A percentile compares a stretch with the other conserved stretches of the same genome.
Conservation (phyloP, 2,113 vertebrate species). For the Nothocercus julius region DNA sequence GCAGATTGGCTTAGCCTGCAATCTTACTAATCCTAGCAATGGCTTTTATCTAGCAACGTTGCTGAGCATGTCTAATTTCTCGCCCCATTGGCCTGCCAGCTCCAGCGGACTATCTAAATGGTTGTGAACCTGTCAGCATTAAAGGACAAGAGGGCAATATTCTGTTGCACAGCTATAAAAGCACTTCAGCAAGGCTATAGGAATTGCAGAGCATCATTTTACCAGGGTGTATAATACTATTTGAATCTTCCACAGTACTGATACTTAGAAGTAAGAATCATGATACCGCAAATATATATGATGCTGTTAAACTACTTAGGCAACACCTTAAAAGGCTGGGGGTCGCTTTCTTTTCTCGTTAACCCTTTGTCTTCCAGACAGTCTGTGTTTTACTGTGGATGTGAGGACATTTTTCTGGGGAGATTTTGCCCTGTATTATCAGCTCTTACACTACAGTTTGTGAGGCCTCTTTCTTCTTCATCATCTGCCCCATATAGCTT, state of each 20-base stretch:
- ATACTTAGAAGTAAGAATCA: background rate
- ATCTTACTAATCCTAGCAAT: background rate
- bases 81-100: background rate
- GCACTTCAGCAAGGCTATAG: background rate
- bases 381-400: background rate
- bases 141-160: background rate
- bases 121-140: background rate
- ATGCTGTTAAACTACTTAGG: background rate
- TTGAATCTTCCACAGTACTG: background rate
- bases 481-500: background rate
- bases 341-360: background rate
- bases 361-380: background rate
- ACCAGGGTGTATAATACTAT: background rate
- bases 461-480: background rate
- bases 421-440: background rate
- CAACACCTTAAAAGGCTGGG: fast-evolving
- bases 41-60: background rate
- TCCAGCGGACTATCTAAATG: background rate
- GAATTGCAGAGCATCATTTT: background rate
- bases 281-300: background rate
- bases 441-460: background rate
- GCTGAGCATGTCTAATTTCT: background rate
- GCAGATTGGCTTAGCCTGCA: background rate
- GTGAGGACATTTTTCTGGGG: background rate
- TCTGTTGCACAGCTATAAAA: conserved; percentile 10